Conservation (phyloP, 2,888 invertebrate genomes). For the Adelognathus sp. region DNA sequence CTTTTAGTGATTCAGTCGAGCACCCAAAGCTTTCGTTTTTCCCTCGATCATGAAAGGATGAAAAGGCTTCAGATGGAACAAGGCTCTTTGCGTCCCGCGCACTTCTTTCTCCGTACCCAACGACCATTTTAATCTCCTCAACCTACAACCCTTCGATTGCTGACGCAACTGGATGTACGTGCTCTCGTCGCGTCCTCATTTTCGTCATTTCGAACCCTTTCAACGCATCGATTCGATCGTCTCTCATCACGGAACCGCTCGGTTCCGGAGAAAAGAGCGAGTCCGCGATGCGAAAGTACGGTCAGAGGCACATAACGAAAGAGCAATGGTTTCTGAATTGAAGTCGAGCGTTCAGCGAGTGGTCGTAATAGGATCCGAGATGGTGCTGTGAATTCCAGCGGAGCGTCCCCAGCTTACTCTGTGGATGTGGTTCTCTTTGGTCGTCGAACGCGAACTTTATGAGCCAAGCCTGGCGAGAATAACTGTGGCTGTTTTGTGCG, state of each 20-base stretch:
- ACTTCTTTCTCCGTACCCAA: too few species aligned
- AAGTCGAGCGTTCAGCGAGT: neutral
- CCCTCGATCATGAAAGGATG: too few species aligned
- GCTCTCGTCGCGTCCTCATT: neutral
- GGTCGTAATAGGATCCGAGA: constrained; percentile 14
- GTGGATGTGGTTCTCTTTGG: constrained; percentile 5
- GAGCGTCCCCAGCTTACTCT: constrained; percentile 38
- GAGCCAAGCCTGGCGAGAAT: constrained; percentile 19
- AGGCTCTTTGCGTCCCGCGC: neutral
- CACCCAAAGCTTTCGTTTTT: too few species aligned
- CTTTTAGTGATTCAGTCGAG: too few species aligned
- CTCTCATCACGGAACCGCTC: neutral
- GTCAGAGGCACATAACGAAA: constrained; percentile 35
- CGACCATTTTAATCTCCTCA: too few species aligned
- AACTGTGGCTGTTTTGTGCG: neutral
- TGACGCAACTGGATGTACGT: neutral
- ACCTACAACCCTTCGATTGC: too few species aligned
- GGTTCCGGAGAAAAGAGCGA: neutral
- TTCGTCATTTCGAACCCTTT: neutral
- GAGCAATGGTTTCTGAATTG: constrained; percentile 28
- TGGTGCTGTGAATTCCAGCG: constrained; percentile 14
- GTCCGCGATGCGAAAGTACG: neutral
- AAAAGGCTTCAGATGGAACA: neutral
- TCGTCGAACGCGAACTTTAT: constrained; percentile 35
- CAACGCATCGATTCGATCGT: neutral